phyloP scores from a whole-genome alignment of 2,888 invertebrate genomes.

The Oscheius sp. region DNA sequence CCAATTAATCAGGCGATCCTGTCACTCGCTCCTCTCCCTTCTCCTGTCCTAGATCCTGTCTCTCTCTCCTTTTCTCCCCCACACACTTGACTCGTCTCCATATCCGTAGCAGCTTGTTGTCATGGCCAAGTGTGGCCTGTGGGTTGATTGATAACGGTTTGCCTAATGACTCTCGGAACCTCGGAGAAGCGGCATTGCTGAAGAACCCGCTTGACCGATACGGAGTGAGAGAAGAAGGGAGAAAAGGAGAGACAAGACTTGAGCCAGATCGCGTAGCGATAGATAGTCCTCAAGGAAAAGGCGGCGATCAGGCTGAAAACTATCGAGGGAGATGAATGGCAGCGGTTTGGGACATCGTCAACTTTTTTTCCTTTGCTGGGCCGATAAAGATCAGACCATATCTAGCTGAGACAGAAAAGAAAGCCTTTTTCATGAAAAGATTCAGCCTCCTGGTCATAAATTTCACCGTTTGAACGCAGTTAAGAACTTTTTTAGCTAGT shows the following conservation, averaged over 20 bases:
- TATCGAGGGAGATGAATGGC: slow-evolving; percentile 28
- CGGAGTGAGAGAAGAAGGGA: slow-evolving; percentile 9
- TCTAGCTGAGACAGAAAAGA: neutral
- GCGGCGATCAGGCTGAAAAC: slow-evolving; percentile 2
- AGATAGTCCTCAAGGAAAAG: slow-evolving; percentile 9
- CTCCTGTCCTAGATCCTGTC: no score
- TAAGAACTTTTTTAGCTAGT: neutral
- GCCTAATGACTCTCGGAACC: slow-evolving; percentile 37
- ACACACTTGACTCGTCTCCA: neutral
- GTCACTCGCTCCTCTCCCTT: no score
- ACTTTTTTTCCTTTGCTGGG: neutral
- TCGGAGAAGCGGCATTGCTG: slow-evolving; percentile 27
- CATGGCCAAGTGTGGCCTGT: slow-evolving; percentile 27
- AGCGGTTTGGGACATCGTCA: slow-evolving; percentile 6
- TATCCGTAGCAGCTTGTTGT: slow-evolving; percentile 32
- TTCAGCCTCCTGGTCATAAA: neutral
- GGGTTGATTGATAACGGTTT: slow-evolving; percentile 36
- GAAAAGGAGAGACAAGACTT: slow-evolving; percentile 18
- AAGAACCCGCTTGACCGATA: slow-evolving; percentile 36
- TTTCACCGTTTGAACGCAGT: neutral
- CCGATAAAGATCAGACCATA: neutral
- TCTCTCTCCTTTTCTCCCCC: no score
- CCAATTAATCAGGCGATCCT: no score
- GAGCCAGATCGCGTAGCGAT: slow-evolving; percentile 35
- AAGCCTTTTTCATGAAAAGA: neutral